Base-by-base conservation (phyloP, 2,113 vertebrate genomes). In the Numida meleagris region DNA sequence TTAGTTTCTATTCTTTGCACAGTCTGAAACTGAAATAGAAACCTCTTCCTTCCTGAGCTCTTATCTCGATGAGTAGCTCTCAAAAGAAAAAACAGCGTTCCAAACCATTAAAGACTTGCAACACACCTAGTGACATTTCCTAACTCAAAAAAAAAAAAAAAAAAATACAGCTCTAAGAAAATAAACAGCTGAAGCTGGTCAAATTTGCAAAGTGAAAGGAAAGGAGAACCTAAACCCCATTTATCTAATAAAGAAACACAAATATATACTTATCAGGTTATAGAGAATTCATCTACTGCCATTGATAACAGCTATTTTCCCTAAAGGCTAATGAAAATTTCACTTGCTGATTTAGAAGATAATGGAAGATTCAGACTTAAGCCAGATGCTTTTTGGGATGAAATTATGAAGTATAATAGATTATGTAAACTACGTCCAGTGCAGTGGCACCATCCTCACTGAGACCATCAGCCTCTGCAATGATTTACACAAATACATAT, bases 21-120 rank as follows among this genome's bases (percentile, higher is more conserved):
- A 53, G n/a, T 19, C 40, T 88, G 67, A 93, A 93, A 76, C 6
- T 84, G 45, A 78, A 96, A 89, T 10, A 89, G 46, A 62, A 91
- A 55, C 14, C 9, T 67, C 33, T 89, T 91, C 77, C 55, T 88
- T 70, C 81, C 84, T 80, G 58, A 85, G 53, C 3, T 23, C 45
- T 51, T 72, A 14, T 62, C 40, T 78, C 53, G 50, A 82, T n/a
- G 29, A 94, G 17, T 18, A 77, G 63, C 12, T 34, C 71, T 68
- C 62, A 33, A 84, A 88, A 92, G 9, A 75, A 84, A 76, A 73
- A 73, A 6, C 23, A 45, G 38, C 20, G 31, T 38, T 91, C 14
- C 43, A 71, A 91, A 67, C 29, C 6, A 24, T 9, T 8, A 65
- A 67, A 65, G 25, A 38, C 71, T 84, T 61, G 10, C 45, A 77